phyloP scores from a whole-genome alignment of 2,888 invertebrate species.

The Ochropleura leucogaster region DNA sequence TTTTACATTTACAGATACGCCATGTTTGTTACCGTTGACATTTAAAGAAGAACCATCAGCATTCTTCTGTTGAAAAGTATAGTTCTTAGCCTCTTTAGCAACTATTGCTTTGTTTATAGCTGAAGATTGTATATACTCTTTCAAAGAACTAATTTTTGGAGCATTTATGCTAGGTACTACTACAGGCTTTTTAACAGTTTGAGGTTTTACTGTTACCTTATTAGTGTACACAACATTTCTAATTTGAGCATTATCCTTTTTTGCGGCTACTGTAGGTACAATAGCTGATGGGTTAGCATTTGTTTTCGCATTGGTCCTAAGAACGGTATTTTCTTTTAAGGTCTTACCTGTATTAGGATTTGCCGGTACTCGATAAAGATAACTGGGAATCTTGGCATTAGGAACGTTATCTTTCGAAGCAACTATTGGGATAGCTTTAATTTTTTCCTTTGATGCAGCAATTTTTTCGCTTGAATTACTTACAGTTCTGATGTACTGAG shows the following conservation, averaged over 20 bases:
- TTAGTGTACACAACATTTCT: constrained; percentile 12
- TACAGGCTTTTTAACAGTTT: neutral
- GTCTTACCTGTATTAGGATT: constrained; percentile 37
- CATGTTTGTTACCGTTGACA: constrained; percentile 15
- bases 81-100: constrained; percentile 7
- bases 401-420: constrained; percentile 23
- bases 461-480: neutral
- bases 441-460: constrained; percentile 16
- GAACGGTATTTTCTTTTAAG: neutral
- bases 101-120: constrained; percentile 9
- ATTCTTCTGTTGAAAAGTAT: constrained; percentile 31
- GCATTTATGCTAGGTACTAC: neutral
- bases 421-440: neutral
- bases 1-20: constrained; percentile 4
- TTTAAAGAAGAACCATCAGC: constrained; percentile 20
- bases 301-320: constrained; percentile 18
- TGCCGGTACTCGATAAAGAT: constrained; percentile 3
- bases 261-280: neutral
- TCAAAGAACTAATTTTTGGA: constrained; percentile 5
- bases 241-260: neutral
- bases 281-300: neutral
- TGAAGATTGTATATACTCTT: neutral
- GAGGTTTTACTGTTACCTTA: constrained; percentile 10
- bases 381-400: constrained; percentile 15
- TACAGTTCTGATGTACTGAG: constrained; percentile 17